phyloP scores from a whole-genome alignment of 1,140 invertebrate species.

The Neodiprion pinetum region DNA sequence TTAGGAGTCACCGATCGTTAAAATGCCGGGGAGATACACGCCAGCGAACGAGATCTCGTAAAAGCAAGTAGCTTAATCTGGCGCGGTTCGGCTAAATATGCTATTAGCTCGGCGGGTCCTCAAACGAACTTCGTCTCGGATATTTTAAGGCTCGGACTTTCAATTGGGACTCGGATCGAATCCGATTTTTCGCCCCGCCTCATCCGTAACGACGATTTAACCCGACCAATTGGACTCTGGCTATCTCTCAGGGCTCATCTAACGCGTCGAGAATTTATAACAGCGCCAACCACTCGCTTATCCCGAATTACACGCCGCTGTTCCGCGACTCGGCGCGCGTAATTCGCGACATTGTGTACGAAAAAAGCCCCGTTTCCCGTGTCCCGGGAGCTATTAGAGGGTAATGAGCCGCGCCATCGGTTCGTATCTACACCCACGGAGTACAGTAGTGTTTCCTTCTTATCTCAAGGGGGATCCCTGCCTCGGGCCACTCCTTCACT shows the following conservation, averaged over 20 bases:
- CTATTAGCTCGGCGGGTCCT: conserved; percentile 2
- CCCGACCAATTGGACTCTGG: neutral
- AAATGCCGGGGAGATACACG: conserved; percentile 40
- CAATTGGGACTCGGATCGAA: neutral
- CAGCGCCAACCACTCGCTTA: neutral
- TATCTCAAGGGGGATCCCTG: neutral
- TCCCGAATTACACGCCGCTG: neutral
- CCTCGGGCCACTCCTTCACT: neutral
- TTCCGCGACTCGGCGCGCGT: neutral
- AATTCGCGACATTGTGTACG: neutral
- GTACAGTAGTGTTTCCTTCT: neutral
- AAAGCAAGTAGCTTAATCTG: conserved; percentile 15
- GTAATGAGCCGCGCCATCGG: neutral
- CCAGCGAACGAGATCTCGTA: conserved; percentile 12
- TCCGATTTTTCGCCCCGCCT: conserved; percentile 1
- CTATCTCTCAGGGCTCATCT: neutral
- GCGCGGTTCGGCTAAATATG: conserved; percentile 12
- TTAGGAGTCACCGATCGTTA: conserved; percentile 46
- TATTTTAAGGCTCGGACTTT: neutral
- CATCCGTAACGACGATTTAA: conserved; percentile 1
- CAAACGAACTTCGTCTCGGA: neutral
- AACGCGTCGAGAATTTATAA: neutral
- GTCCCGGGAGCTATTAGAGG: neutral
- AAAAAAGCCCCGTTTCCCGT: neutral
- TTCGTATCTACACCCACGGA: neutral